These are phyloP conservation scores for Haemorhous mexicanus DNA, from an alignment of 2,113 vertebrate genomes.

Conservation along the genomic window DNA sequence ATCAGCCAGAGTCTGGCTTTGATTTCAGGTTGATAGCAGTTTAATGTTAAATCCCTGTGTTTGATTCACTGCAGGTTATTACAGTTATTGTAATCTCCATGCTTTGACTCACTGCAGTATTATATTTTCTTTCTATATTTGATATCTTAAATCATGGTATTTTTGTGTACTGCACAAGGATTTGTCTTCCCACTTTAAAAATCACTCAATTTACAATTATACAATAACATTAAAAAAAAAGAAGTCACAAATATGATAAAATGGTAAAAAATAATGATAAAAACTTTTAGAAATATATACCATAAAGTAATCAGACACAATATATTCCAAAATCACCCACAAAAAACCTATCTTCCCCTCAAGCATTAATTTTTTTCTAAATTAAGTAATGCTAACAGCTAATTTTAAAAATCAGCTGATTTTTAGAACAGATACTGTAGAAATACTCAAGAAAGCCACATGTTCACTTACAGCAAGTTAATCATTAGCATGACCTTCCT, in stretches of 20 bases:
- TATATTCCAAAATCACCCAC: background rate
- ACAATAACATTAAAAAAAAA: background rate
- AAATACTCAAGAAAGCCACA: background rate
- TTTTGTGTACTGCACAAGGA: background rate
- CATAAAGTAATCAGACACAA: background rate
- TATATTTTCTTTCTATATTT: background rate
- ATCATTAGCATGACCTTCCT: background rate
- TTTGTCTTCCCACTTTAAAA: background rate
- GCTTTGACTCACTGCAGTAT: background rate
- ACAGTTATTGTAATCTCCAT: background rate
- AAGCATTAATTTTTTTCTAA: background rate
- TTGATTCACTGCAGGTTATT: background rate
- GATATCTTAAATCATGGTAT: background rate
- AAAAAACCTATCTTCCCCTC: background rate
- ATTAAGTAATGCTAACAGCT: background rate
- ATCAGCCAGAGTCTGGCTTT: background rate
- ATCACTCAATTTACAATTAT: background rate
- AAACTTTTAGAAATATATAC: background rate
- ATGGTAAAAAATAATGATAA: background rate
- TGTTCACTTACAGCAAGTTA: background rate
- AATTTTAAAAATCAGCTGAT: background rate
- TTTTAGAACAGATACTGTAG: background rate
- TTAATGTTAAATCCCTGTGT: background rate
- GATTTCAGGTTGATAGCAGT: background rate
- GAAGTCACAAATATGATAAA: background rate